Evolutionary conservation across 2,888 invertebrate species (phyloP).

Genomic region (Tineola bisselliella): DNA sequence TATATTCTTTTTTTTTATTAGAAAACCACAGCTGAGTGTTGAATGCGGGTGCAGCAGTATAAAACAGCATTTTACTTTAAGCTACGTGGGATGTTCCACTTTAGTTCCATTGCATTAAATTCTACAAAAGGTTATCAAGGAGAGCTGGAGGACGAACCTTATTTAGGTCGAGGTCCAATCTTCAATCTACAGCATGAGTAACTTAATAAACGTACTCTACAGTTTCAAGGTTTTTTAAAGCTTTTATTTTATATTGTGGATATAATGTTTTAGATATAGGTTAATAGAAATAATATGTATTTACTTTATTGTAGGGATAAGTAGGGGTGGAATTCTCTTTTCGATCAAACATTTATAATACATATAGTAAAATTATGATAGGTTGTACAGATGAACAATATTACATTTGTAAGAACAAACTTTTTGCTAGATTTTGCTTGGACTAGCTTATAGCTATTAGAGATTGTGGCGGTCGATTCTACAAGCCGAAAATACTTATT

Average conservation of each 20-base stretch:
- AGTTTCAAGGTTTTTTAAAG: background rate
- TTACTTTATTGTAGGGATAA: no score
- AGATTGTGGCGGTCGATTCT: no score
- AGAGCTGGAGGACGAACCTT: background rate
- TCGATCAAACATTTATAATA: no score
- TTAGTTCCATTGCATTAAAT: background rate
- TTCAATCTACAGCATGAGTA: background rate
- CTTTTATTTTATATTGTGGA: background rate
- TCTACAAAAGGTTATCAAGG: background rate
- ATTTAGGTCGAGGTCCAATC: background rate
- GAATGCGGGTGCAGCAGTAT: background rate
- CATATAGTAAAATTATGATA: no score
- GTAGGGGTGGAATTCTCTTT: no score
- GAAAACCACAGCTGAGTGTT: background rate
- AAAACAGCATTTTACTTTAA: background rate
- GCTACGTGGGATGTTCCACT: slow-evolving; percentile 3
- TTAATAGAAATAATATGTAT: background rate
- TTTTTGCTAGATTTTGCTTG: no score
- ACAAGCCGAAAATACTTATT: no score
- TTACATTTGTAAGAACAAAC: no score
- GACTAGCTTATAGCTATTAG: no score
- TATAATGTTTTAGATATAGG: no score
- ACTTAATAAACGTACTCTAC: background rate
- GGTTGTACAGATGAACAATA: no score
- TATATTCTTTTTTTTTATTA: no score